Evolutionary conservation across 2,888 invertebrate species (phyloP), one percentile per base, ranked within the genome.

Genomic region (Rotaria magnacalcarata): DNA sequence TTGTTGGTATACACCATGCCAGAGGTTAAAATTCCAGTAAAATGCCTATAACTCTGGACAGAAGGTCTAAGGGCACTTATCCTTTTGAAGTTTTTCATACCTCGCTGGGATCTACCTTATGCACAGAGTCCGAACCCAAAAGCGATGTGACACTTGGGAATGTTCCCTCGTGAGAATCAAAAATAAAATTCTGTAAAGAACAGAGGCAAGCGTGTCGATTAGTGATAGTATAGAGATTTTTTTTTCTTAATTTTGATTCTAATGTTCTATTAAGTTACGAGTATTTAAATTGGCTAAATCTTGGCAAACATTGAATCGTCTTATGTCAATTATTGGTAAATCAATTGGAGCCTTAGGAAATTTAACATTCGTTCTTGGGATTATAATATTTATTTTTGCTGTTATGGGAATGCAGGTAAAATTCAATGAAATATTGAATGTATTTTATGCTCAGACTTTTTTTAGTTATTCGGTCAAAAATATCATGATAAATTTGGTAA

Each of bases 311-410:
- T 93, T 97, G 92, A 97, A 97, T 93, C 94, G 97, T 93, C 94
- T 97, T 91, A 97, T 97, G 92, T 96, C 96, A 90, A 97, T 97
- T 92, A 97, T 97, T 95, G 97, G 96, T 90, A 94, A 96, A 93
- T 97, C 97, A 88, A 95, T 97, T 93, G 97, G 97, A 92, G 97
- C 97, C 91, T 93, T 97, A 93, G 85, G 91, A 54, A 97, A 97
- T 93, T 93, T 97, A 93, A 96, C 96, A 90, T 96, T 97, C 93
- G 96, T 97, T 91, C 94, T 97, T 92, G 96, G 95, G 92, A 97
- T 97, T 93, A 97, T 97, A 93, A 96, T 97, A 93, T 97, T 97
- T 94, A 97, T 97, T 92, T 97, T 97, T 93, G 97, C 97, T 92
- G 97, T 97, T 90, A 97, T 97, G 96, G 97, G 97, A 91, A 97